These are phyloP conservation scores for Fopius arisanus DNA, from an alignment of 1,140 invertebrate species.

Conservation along the genomic window DNA sequence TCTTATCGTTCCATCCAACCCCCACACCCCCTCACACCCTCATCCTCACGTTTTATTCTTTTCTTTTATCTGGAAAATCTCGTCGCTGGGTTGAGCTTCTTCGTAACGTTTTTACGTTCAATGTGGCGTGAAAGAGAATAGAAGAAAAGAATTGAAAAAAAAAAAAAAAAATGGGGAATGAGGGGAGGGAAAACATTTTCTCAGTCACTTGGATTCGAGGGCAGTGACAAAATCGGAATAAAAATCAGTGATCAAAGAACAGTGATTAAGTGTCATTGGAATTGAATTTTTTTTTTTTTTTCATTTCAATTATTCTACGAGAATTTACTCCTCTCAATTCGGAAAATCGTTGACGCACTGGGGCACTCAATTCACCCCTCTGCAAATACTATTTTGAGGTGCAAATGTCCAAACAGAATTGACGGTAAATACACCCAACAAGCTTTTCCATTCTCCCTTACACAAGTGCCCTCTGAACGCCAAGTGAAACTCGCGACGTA, in stretches of 20 bases:
- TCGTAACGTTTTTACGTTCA: slow-evolving; percentile 1
- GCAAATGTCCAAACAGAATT: background rate
- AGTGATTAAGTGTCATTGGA: no score
- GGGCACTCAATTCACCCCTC: background rate
- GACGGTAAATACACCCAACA: slow-evolving; percentile 9
- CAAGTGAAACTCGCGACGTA: slow-evolving; percentile 3
- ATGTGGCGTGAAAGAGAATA: background rate
- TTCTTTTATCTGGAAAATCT: slow-evolving; percentile 21
- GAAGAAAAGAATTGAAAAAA: background rate
- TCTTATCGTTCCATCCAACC: slow-evolving; percentile 20
- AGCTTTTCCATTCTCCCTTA: slow-evolving; percentile 8
- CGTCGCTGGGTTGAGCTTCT: slow-evolving; percentile 3
- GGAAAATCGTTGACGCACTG: no score
- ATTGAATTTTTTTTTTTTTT: no score
- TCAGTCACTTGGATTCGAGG: background rate
- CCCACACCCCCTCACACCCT: no score
- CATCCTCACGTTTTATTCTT: slow-evolving; percentile 4
- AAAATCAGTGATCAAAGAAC: background rate
- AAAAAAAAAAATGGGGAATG: background rate
- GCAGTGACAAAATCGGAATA: background rate
- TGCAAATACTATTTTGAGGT: background rate
- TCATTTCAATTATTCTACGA: no score
- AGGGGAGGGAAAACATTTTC: background rate
- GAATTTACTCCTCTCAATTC: no score
- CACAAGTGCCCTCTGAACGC: background rate